phyloP scores from a whole-genome alignment of 1,140 invertebrate species.

The Nautilus pompilius region DNA sequence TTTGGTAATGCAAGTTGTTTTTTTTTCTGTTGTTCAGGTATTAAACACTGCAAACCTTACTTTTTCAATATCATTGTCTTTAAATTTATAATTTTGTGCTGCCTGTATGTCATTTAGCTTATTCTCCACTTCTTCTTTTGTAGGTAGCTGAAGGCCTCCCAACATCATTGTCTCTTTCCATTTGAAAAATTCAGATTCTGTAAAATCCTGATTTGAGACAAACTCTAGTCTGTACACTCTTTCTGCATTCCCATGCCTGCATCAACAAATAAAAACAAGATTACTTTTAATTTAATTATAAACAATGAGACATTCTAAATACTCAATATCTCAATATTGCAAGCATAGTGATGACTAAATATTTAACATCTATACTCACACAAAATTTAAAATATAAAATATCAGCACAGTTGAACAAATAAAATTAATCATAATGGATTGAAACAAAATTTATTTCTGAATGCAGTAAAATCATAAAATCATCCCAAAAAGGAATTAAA shows the following conservation, averaged over 20 bases:
- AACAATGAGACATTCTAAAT: neutral
- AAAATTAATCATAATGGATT: too few species aligned
- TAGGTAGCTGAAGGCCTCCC: constrained; percentile 76
- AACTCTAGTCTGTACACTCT: constrained; percentile 93
- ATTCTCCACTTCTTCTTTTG: constrained; percentile 75
- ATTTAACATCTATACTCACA: too few species aligned
- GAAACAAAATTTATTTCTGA: too few species aligned
- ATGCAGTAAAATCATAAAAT: too few species aligned
- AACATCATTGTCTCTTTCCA: constrained; percentile 83
- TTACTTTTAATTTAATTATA: neutral
- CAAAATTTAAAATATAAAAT: too few species aligned
- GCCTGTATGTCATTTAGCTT: constrained; percentile 88
- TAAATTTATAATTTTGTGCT: constrained; percentile 68
- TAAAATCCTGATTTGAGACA: constrained; percentile 96
- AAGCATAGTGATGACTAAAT: too few species aligned
- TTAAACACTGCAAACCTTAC: constrained; percentile 51
- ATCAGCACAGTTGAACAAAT: too few species aligned
- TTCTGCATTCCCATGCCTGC: constrained; percentile 84
- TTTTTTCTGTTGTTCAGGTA: neutral
- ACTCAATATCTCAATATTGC: constrained; percentile 1
- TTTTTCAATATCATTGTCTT: constrained; percentile 72
- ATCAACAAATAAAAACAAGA: constrained; percentile 1
- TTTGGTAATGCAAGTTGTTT: neutral
- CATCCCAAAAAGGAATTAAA: too few species aligned
- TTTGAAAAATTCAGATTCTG: constrained; percentile 87